phyloP scores from a whole-genome alignment of 1,140 invertebrate genomes.

The Drosophila kanapiae region DNA sequence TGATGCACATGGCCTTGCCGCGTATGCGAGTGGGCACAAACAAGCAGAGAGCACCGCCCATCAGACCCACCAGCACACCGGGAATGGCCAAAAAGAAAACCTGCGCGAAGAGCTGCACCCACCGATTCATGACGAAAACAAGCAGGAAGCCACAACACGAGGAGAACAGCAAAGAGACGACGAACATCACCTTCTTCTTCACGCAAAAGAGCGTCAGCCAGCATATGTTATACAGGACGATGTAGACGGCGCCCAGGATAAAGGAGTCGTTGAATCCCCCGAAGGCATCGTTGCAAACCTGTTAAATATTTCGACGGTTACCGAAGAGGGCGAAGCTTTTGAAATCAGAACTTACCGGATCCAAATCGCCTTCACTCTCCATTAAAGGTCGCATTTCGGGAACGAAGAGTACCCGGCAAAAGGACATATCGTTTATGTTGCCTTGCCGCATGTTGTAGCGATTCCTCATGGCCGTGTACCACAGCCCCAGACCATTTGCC shows the following conservation, averaged over 20 bases:
- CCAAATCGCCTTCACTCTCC: slow-evolving; percentile 46
- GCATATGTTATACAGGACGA: slow-evolving; percentile 56
- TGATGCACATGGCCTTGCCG: slow-evolving; percentile 62
- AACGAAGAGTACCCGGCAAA: slow-evolving; percentile 55
- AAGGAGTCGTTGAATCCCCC: slow-evolving; percentile 56
- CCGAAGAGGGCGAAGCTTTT: not conserved
- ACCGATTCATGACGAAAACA: slow-evolving; percentile 25
- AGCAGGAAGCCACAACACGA: slow-evolving; percentile 47
- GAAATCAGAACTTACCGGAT: not conserved
- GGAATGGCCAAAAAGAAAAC: slow-evolving; percentile 52
- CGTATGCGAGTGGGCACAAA: slow-evolving; percentile 61
- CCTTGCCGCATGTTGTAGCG: slow-evolving; percentile 55
- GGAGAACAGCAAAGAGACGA: slow-evolving; percentile 37
- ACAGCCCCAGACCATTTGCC: slow-evolving; percentile 56
- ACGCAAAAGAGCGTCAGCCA: slow-evolving; percentile 53
- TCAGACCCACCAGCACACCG: slow-evolving; percentile 45
- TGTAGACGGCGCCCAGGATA: slow-evolving; percentile 46
- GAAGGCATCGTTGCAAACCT: slow-evolving; percentile 60
- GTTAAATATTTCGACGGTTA: not conserved
- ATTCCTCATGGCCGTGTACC: slow-evolving; percentile 66
- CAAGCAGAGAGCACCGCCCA: slow-evolving; percentile 57
- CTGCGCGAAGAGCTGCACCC: slow-evolving; percentile 46
- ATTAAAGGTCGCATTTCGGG: slow-evolving; percentile 3
- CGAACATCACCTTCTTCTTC: slow-evolving; percentile 46
- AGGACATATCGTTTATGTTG: slow-evolving; percentile 32